Evolutionary conservation across 1,140 invertebrate genomes (phyloP).

Genomic region (Drosophila aff.): DNA sequence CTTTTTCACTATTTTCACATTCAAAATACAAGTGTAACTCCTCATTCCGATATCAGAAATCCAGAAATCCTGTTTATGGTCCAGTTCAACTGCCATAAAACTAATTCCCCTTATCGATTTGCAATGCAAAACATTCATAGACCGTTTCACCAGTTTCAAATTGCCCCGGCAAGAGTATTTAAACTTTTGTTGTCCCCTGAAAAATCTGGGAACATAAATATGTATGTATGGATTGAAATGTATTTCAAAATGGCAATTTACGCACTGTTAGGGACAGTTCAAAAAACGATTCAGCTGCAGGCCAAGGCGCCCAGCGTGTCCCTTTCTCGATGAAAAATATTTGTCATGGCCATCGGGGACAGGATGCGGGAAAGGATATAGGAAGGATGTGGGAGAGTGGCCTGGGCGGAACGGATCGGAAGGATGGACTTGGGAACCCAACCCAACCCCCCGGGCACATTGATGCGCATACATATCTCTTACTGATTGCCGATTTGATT

Average conservation of each 20-base stretch:
- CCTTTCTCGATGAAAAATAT: constrained; percentile 40
- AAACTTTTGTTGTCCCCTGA: constrained; percentile 35
- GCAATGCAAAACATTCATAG: constrained; percentile 21
- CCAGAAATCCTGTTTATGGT: constrained; percentile 2
- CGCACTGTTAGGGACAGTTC: constrained; percentile 71
- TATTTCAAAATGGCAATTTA: constrained; percentile 81
- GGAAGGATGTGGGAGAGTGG: constrained; percentile 12
- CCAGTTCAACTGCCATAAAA: constrained; percentile 25
- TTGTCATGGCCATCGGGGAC: constrained; percentile 16
- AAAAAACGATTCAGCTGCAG: constrained; percentile 71
- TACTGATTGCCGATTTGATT: constrained; percentile 79
- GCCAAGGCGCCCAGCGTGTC: constrained; percentile 49
- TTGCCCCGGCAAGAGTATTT: constrained; percentile 37
- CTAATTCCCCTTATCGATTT: constrained; percentile 37
- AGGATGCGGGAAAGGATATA: background rate
- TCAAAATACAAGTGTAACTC: background rate
- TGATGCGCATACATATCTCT: constrained; percentile 73
- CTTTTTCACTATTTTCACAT: background rate
- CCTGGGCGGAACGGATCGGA: constrained; percentile 2
- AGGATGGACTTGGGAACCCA: background rate
- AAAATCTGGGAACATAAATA: constrained; percentile 40
- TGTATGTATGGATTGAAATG: constrained; percentile 68
- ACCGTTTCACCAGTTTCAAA: constrained; percentile 21
- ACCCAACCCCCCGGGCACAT: constrained; percentile 52
- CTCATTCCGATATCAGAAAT: background rate